Evolutionary conservation across 2,113 vertebrate genomes (phyloP), one percentile per base, ranked within the genome.

Genomic region (Malaclemys terrapin): DNA sequence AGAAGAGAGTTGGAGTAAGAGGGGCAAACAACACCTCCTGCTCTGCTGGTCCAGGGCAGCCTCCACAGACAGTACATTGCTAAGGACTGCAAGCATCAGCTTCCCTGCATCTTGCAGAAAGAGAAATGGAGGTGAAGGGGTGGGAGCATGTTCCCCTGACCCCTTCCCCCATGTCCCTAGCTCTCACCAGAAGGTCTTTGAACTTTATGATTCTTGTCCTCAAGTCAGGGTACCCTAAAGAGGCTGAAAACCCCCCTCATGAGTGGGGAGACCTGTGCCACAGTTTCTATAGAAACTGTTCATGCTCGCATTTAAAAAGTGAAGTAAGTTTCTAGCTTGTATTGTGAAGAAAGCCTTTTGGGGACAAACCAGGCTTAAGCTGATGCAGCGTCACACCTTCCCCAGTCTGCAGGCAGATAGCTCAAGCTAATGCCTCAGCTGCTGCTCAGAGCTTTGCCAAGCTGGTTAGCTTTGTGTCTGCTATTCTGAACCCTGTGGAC

Each of bases 261-360:
- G n/a, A 27, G 3, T 10, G 35, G 27, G 88, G 93, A 93, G n/a
- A 82, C 20, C 52, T 75, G 8, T n/a, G 84, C 16, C 29, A 87
- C n/a, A 29, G 81, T 78, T 89, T 89, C 80, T 35, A 81, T 19
- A 89, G 8, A 72, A 56, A 54, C 20, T 22, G 20, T 90, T 3
- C 52, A 84, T 38, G 47, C 45, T 59, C 57, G 91, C 4, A 10
- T 87, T 93, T 79, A 0, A 2, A 90, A 90, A 93, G 49, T 8
- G 69, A 53, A 83, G 25, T 57, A 57, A 25, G 5, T 57, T 87
- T 89, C 72, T 17, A 10, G 57, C 57, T 29, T 3, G 20, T 45
- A 59, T 80, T 49, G 80, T 95, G 85, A 93, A 94, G 52, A 86
- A 90, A 53, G 5, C 25, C 16, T 94, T 93, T 54, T 75, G 89